phyloP scores from a whole-genome alignment of 2,888 invertebrate species.

The Eutolmus rufibarbis region DNA sequence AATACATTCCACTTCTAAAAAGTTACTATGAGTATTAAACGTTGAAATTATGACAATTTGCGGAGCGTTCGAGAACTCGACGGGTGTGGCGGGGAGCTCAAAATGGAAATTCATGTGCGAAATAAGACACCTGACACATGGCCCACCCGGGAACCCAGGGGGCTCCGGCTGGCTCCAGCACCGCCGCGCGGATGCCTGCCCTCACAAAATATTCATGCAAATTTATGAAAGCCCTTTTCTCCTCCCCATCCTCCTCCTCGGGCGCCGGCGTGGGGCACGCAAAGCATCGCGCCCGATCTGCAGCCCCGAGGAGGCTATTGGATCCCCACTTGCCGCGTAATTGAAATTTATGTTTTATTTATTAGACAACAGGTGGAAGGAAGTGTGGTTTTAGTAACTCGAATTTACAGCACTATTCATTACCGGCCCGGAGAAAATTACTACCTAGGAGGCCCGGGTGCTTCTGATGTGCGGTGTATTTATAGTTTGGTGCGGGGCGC shows the following conservation, averaged over 20 bases:
- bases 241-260: not conserved
- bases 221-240: slow-evolving; percentile 39
- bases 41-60: slow-evolving; percentile 20
- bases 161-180: not conserved
- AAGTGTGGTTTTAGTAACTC: slow-evolving; percentile 42
- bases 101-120: slow-evolving; percentile 25
- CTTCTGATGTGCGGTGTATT: not conserved
- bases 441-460: not conserved
- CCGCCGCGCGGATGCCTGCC: not conserved
- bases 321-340: slow-evolving; percentile 22
- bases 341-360: slow-evolving; percentile 47
- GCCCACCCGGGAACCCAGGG: not conserved
- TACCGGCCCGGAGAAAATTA: not conserved
- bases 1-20: not conserved
- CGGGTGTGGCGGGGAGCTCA: not conserved
- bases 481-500: not conserved
- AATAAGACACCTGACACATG: slow-evolving; percentile 14
- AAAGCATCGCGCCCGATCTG: not conserved
- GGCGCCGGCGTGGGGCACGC: not conserved
- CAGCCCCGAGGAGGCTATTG: not conserved
- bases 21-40: not conserved
- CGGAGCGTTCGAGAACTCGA: not conserved
- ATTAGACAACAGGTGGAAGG: slow-evolving; percentile 45
- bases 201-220: slow-evolving; percentile 31
- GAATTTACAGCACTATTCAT: slow-evolving; percentile 41